These are phyloP conservation scores for Ramphastos sulfuratus DNA, from an alignment of 2,113 vertebrate genomes.

Conservation along the genomic window DNA sequence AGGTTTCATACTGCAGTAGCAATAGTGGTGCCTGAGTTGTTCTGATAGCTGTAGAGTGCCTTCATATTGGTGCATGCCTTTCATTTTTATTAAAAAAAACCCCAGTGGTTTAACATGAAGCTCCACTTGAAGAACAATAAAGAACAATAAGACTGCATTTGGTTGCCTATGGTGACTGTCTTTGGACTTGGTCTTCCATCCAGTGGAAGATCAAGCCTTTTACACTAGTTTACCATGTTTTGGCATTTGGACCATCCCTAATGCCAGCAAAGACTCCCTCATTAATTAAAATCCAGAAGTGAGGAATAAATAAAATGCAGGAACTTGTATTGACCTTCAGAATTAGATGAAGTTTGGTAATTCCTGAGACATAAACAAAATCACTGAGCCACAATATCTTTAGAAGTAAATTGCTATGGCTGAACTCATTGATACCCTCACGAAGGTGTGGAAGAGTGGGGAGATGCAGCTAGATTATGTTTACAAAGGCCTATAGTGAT, in stretches of 20 bases:
- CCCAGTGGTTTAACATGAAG: not conserved
- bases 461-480: not conserved
- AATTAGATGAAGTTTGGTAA: not conserved
- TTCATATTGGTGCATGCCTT: not conserved
- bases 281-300: not conserved
- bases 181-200: not conserved
- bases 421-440: not conserved
- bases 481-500: too few species aligned
- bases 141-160: not conserved
- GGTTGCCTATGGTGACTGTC: not conserved
- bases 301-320: not conserved
- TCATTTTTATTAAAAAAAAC: not conserved
- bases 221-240: not conserved
- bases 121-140: not conserved
- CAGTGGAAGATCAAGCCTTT: not conserved
- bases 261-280: not conserved
- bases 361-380: not conserved
- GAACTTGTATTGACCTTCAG: not conserved
- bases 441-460: fast-evolving
- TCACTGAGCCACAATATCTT: not conserved
- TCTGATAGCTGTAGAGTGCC: not conserved
- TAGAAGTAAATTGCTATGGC: not conserved
- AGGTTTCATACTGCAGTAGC: not conserved
- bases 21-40: not conserved
- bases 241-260: not conserved